Evolutionary conservation across 2,113 vertebrate genomes (phyloP), one percentile per base, ranked within the genome.

Genomic region (Bufo gargarizans): DNA sequence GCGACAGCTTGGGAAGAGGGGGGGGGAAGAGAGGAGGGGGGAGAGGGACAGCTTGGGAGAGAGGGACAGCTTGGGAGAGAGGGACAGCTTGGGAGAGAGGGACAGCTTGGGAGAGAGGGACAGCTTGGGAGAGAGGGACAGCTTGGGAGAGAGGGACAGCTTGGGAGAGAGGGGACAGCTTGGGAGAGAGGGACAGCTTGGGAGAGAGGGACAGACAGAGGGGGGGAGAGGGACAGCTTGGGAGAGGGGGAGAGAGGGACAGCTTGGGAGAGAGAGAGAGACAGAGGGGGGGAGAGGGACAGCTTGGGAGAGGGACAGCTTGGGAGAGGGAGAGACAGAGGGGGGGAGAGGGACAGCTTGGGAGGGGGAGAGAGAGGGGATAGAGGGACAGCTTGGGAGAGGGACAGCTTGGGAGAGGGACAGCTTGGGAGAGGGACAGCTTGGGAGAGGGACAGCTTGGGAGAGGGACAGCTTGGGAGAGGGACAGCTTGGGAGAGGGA

Each of bases 161-260:
- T 56, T 19, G 3, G 45, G 7, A 65, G 89, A 90, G n/a, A n/a
- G n/a, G n/a, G 22, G 20, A 22, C n/a, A n/a, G n/a, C n/a, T n/a
- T n/a, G n/a, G n/a, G 82, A 11, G 79, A 10, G 56, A 89, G 82
- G 77, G 77, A 63, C 83, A 22, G 19, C 78, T 76, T 8, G 89
- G 53, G 53, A 3, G 9, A n/a, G n/a, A n/a, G n/a, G n/a, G n/a
- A n/a, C n/a, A n/a, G n/a, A n/a, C n/a, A n/a, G n/a, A 53, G 53
- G 53, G 53, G 3, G 53, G 2, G 53, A 53, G 53, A 5, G 53
- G 79, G 11, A 19, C 59, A 7, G 16, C 33, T 11, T 9, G 43
- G 5, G 33, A 16, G 49, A 50, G 76, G 33, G 50, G 22, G 22
- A 63, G n/a, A 33, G n/a, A 55, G 67, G 14, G 20, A 0, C 2